Evolutionary conservation across 2,888 invertebrate species (phyloP), one percentile per base, ranked within the genome.

Genomic region (Diadegma fenestrale): DNA sequence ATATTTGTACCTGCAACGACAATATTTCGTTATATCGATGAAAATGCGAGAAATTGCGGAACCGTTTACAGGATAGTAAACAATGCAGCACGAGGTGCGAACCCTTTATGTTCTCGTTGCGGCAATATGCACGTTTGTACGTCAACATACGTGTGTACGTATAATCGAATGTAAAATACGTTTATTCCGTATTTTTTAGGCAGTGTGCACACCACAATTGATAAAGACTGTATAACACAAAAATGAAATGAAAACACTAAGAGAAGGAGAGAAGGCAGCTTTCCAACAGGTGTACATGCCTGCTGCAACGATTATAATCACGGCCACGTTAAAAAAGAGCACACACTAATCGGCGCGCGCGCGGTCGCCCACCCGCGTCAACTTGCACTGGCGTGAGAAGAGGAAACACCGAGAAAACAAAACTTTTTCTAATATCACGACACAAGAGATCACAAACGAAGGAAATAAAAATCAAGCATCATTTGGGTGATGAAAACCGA

Each of bases 271-370:
- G 12, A 19, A 48, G 63, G 79, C 41, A 72, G 71, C 48, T 66
- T 80, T 66, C 73, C 80, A 80, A 80, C 73, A 73, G 73, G 80
- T 73, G 73, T 73, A 80, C 43, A 26, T 19, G 66, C 73, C 43
- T 73, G 66, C 45, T 43, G 26, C 30, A 58, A 61, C 58, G 69
- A 45, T 43, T 30, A 54, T 54, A 26, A 66, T 72, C 72, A 41
- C 33, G 43, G 33, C 72, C 64, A 73, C 72, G 64, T 72, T 10
- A n/a, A 61, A 54, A 37, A 61, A 69, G 43, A 68, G 30, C 58
- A 68, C n/a, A 51, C 58, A 68, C n/a, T 37, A 19, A 37, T 22
- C 26, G 4, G 19, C 61, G 37, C 54, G 41, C 37, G 22, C 54
- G 37, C 37, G 33, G 3, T 37, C 37, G 37, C 37, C 37, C 37